These are phyloP conservation scores for Oreochromis niloticus DNA, from an alignment of 2,113 vertebrate genomes.

Conservation along the genomic window DNA sequence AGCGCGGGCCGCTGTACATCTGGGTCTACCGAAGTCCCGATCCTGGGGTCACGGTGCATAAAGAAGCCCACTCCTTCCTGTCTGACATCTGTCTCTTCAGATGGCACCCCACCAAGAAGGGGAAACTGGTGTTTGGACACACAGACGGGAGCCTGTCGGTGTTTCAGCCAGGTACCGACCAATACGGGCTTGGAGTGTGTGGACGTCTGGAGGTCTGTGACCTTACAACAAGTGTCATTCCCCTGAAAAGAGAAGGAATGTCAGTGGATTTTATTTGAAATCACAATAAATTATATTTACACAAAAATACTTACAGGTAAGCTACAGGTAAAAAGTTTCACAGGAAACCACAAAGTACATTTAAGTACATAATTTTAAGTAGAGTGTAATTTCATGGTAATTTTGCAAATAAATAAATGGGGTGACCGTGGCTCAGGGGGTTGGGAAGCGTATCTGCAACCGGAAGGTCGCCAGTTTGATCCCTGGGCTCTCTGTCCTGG, in stretches of 20 bases:
- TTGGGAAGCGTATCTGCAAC: too few relatives aligned
- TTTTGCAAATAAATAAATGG: too few relatives aligned
- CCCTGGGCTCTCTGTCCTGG: too few relatives aligned
- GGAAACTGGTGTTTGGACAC: conserved; percentile 93
- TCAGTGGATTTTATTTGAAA: neutral
- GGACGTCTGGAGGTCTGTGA: neutral
- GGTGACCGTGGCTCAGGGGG: too few relatives aligned
- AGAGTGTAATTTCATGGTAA: too few relatives aligned
- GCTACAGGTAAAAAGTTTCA: too few relatives aligned
- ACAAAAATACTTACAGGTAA: too few relatives aligned
- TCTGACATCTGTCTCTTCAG: conserved; percentile 92
- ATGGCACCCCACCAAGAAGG: conserved; percentile 89
- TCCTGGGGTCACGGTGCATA: conserved; percentile 82
- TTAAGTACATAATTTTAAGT: too few relatives aligned
- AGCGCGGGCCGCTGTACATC: conserved; percentile 87
- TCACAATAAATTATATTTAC: neutral
- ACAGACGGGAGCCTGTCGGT: conserved; percentile 92
- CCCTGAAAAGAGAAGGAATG: neutral
- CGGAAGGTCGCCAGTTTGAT: too few relatives aligned
- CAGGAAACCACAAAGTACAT: too few relatives aligned
- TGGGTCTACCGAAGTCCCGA: conserved; percentile 86
- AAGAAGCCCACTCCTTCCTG: conserved; percentile 91
- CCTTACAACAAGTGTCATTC: neutral
- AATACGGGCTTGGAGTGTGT: neutral
- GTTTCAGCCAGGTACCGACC: conserved; percentile 85